A percentile compares a stretch with the other conserved stretches of the same genome.
phyloP scores from a whole-genome alignment of 2,888 invertebrate species.

The Catocala fraxini region DNA sequence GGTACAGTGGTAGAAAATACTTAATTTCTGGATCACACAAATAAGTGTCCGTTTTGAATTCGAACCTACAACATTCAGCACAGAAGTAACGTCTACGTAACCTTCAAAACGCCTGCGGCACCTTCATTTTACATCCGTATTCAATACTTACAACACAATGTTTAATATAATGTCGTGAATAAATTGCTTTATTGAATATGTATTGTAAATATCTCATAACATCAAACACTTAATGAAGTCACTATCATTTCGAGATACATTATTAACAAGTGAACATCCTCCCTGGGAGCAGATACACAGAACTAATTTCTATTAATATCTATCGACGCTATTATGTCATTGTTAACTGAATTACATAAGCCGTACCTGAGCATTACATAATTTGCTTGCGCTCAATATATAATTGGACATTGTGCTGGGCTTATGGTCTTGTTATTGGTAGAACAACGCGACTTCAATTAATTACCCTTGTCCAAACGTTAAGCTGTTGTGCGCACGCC shows the following conservation, averaged over 20 bases:
- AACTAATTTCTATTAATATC: constrained; percentile 58
- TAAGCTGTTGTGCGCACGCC: constrained; percentile 67
- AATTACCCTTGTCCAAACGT: constrained; percentile 72
- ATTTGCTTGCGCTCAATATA: constrained; percentile 31
- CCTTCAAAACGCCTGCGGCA: too few species aligned
- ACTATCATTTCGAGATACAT: constrained; percentile 31
- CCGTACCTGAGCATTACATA: constrained; percentile 40
- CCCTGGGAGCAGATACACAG: constrained; percentile 54
- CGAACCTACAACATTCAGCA: too few species aligned
- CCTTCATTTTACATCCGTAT: neutral
- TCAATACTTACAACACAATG: neutral
- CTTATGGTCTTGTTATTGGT: constrained; percentile 52
- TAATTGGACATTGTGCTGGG: constrained; percentile 36
- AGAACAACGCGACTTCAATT: constrained; percentile 65
- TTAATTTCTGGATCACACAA: too few species aligned
- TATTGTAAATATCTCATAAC: constrained; percentile 5
- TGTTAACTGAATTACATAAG: constrained; percentile 47
- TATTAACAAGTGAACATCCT: constrained; percentile 39
- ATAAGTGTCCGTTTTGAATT: too few species aligned
- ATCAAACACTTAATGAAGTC: constrained; percentile 26
- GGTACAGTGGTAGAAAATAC: too few species aligned
- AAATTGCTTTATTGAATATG: neutral
- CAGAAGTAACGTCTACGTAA: too few species aligned
- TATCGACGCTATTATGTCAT: constrained; percentile 40
- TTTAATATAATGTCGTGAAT: neutral